Evolutionary conservation across 2,113 vertebrate species (phyloP).

Genomic region (Rostratula benghalensis): DNA sequence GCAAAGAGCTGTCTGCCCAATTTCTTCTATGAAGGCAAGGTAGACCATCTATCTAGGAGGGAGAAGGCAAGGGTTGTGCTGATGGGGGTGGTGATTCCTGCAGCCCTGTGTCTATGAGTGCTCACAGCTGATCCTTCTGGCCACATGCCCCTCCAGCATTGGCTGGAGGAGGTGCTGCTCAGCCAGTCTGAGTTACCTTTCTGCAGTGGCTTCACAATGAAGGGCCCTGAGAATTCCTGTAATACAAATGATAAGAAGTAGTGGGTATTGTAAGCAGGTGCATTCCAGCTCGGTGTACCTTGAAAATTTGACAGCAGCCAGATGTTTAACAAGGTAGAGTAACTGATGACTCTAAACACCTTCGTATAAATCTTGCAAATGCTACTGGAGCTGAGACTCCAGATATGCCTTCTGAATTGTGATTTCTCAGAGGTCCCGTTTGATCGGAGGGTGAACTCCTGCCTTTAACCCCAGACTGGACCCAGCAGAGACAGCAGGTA

Average conservation of each 20-base stretch:
- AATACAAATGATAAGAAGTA: neutral
- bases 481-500: neutral
- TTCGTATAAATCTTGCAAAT: conserved; percentile 10
- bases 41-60: accelerated
- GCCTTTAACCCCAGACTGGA: neutral
- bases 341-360: neutral
- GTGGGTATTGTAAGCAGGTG: conserved; percentile 29
- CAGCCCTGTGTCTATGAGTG: neutral
- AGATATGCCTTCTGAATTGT: neutral
- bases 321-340: conserved; percentile 15
- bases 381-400: neutral
- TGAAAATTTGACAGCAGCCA: conserved; percentile 27
- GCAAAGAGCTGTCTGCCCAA: neutral
- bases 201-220: neutral
- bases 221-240: neutral
- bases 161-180: neutral
- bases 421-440: neutral
- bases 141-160: neutral
- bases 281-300: neutral
- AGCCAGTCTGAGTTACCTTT: neutral
- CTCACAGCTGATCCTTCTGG: neutral
- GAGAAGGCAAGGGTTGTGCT: neutral
- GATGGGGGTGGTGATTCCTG: neutral
- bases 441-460: neutral
- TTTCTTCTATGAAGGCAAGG: neutral